Evolutionary conservation across 2,888 invertebrate species (phyloP), one percentile per base, ranked within the genome.

Genomic region (Eupithecia abbreviata): DNA sequence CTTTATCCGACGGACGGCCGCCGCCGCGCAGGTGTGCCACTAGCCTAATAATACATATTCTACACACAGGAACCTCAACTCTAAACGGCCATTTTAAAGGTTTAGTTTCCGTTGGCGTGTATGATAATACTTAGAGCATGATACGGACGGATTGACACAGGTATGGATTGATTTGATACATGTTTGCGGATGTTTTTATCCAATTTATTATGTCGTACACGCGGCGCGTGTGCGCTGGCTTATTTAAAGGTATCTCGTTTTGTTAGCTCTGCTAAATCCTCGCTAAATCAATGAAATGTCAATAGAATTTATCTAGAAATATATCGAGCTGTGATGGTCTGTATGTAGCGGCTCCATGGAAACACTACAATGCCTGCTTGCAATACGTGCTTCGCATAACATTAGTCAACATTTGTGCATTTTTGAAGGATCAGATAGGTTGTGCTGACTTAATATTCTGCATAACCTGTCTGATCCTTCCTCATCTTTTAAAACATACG

Each of bases 141-240:
- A 87, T 86, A 82, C 83, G 80, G 85, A 82, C 79, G 84, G 85
- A 90, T 88, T 87, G 90, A 89, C 90, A 88, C 83, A 85, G 89
- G 88, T 89, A 85, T 83, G 77, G 62, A 58, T 71, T 70, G 72
- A 71, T 77, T 62, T 77, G 77, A 76, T 78, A 77, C 72, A 79
- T 80, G 80, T 79, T 78, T 77, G 80, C 78, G 79, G 77, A 79
- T 79, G 76, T 82, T 81, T 79, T 80, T 74, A 76, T 74, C 71
- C 78, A 74, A 80, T 81, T 78, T 81, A 79, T 80, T 79, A 77
- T 75, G 77, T 70, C 72, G 58, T 75, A 67, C 71, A 73, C n/a
- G 66, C 66, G 67, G 41, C 30, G 51, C 49, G 71, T 58, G 45
- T 41, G 71, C 18, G 42, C 62, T 73, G 30, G 30, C 15, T 65